These are phyloP conservation scores for Rhynchonycteris naso DNA, from an alignment of 2,797 vertebrate species.

Conservation along the genomic window DNA sequence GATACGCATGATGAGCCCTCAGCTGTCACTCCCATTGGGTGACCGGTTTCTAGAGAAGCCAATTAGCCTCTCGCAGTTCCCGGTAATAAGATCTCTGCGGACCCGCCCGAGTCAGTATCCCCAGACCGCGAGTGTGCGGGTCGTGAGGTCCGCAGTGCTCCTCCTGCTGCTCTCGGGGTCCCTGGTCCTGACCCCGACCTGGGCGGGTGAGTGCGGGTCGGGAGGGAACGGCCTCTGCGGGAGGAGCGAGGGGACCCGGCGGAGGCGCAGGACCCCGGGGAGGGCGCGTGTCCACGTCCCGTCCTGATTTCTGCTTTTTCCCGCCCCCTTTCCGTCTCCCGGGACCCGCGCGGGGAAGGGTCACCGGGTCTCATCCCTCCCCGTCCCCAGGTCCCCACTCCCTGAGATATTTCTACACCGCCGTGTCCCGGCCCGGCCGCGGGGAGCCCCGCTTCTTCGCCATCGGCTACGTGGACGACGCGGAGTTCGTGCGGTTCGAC, in stretches of 20 bases:
- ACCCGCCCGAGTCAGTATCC: too few relatives aligned
- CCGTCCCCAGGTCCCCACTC: background rate
- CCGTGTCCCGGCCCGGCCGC: accelerated
- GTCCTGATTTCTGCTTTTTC: accelerated
- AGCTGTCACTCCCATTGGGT: background rate
- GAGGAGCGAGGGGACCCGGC: background rate
- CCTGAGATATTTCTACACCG: accelerated
- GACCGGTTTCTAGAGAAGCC: background rate
- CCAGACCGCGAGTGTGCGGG: too few relatives aligned
- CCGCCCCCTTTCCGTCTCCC: background rate
- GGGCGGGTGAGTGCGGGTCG: background rate
- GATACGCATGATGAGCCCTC: background rate
- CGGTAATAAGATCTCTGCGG: too few relatives aligned
- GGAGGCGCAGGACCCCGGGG: accelerated
- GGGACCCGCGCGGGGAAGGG: accelerated
- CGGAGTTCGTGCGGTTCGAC: slow-evolving; percentile 34
- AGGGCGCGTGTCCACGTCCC: accelerated
- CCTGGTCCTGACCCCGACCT: accelerated
- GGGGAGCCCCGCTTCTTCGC: accelerated
- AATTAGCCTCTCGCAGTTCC: background rate
- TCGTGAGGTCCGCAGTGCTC: accelerated
- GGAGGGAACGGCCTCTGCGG: background rate
- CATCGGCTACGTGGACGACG: background rate
- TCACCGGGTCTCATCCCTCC: background rate
- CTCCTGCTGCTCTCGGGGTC: background rate